Conservation (phyloP, 2,797 vertebrate genomes). For the Schizopygopsis pylzovi region DNA sequence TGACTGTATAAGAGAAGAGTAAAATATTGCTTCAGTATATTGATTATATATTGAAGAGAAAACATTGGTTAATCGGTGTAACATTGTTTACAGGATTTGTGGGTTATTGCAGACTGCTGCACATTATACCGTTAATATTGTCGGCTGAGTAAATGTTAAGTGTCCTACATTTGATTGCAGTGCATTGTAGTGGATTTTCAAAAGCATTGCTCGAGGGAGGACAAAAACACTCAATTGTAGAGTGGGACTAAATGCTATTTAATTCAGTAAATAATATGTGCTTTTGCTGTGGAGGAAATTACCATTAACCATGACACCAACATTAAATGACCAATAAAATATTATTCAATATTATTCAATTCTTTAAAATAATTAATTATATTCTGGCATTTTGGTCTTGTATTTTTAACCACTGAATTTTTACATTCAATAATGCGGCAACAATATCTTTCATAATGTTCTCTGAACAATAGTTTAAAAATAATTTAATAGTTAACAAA, state of each 20-base stretch:
- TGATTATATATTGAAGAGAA: not conserved
- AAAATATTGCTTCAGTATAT: not conserved
- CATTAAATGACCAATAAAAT: not conserved
- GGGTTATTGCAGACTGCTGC: not conserved
- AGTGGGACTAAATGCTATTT: conserved; percentile 45
- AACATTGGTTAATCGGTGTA: not conserved
- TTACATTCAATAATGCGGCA: not conserved
- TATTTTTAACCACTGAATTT: not conserved
- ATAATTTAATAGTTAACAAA: not conserved
- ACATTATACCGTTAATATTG: conserved; percentile 6
- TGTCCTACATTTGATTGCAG: conserved; percentile 34
- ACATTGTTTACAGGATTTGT: not conserved
- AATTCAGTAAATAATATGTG: conserved; percentile 19
- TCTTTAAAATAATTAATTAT: not conserved
- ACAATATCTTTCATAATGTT: not conserved
- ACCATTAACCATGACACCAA: not conserved
- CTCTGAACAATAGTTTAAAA: not conserved
- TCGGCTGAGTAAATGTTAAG: conserved; percentile 18
- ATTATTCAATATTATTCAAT: not conserved
- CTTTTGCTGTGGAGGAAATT: not conserved
- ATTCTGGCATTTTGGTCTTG: not conserved
- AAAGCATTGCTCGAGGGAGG: conserved; percentile 22
- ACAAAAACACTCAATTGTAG: conserved; percentile 13
- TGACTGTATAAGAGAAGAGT: not conserved
- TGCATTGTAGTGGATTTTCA: not conserved